Base-by-base conservation (phyloP, 2,888 invertebrate genomes). In the Emmelina monodactyla region DNA sequence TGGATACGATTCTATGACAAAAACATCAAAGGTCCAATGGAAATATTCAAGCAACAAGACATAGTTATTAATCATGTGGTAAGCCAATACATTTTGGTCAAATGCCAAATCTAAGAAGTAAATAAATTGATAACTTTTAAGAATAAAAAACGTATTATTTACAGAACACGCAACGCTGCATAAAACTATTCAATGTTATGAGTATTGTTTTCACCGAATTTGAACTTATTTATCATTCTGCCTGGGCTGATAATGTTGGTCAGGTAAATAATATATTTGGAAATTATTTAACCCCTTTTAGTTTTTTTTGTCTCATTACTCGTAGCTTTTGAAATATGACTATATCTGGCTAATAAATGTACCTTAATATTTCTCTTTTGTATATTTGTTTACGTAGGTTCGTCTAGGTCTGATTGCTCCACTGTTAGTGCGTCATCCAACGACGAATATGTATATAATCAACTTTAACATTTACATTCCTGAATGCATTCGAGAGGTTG, bases 1-100 rank as follows among this genome's bases (percentile, higher is more conserved):
- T 94, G 94, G 94, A 88, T 92, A 44, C 78, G 92, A 38, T 89
- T 91, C 49, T 83, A 92, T 38, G 87, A 88, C 47, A 82, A 82
- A 38, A 85, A 87, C 42, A 86, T 94, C 35, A 85, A 88, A 50
- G 72, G 73, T 13, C 91, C 93, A 0, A 93, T 94, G 91, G 71
- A 85, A 32, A 75, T 85, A 42, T 70, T 65, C 35, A 60, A 58
- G 45, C 43, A 62, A 2, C 72, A 75, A 25, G 51, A 58, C 54
- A 84, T 70, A 59, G 69, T 79, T 44, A 78, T 79, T 10, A 71
- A 60, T 1, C 78, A 78, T 39, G 68, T 58, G 69, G 78, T 73
- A 47, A 14, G 16, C 5, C 19, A 19, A 9, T 5, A 6, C 19
- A 5, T 19, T 6, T n/a, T 19, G 12, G 10, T 16, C n/a, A 29